Evolutionary conservation across 2,888 invertebrate genomes (phyloP).

Genomic region (Tenthredo mesomela): DNA sequence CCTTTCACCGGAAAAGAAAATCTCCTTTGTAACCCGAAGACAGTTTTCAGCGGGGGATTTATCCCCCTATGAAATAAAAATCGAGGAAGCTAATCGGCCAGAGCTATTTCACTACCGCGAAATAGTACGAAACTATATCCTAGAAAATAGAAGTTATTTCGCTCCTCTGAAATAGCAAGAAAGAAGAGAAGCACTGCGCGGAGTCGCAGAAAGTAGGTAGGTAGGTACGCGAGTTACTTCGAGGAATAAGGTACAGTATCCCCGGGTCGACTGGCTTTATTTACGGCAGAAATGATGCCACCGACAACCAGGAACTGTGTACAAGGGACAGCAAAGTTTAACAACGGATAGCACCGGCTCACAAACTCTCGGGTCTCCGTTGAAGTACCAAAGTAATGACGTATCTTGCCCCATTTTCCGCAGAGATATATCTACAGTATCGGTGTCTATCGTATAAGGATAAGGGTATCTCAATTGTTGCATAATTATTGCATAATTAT

Average conservation of each 20-base stretch:
- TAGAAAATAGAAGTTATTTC: constrained; percentile 13
- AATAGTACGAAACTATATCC: background rate
- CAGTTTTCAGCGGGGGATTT: background rate
- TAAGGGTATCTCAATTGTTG: background rate
- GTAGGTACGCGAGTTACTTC: background rate
- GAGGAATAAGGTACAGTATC: background rate
- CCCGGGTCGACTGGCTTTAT: constrained; percentile 23
- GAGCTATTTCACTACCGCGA: background rate
- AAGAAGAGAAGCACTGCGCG: background rate
- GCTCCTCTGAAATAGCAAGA: background rate
- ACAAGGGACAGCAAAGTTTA: constrained; percentile 40
- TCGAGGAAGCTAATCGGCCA: constrained; percentile 34
- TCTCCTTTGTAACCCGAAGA: constrained; percentile 10
- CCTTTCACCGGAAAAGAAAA: constrained; percentile 17
- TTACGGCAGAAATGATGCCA: constrained; percentile 36
- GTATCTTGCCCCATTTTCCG: constrained; percentile 4
- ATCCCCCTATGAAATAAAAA: constrained; percentile 28
- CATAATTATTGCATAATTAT: constrained; percentile 15
- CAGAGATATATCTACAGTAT: constrained; percentile 6
- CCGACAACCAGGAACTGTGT: constrained; percentile 29
- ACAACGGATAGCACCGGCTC: constrained; percentile 29
- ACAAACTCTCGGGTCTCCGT: background rate
- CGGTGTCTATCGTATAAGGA: background rate
- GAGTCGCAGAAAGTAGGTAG: background rate
- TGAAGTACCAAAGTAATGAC: constrained; percentile 12